phyloP scores from a whole-genome alignment of 2,113 vertebrate species.

The Paraplagusia blochii region DNA sequence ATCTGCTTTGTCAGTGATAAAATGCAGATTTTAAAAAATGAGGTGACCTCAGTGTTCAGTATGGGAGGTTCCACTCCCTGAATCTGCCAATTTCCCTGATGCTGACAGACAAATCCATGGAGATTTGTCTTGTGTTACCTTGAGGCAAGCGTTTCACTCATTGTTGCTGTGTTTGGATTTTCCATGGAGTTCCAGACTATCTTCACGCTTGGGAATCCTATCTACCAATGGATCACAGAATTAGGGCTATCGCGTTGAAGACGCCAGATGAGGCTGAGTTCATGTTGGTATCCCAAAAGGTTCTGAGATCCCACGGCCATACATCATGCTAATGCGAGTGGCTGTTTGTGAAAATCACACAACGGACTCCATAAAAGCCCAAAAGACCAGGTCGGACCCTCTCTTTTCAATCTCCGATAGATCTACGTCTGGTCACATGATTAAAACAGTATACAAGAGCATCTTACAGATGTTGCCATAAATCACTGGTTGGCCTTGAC shows the following conservation, averaged over 20 bases:
- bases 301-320: constrained; percentile 49
- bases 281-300: constrained; percentile 17
- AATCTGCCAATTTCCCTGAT: constrained; percentile 5
- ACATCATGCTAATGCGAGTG: constrained; percentile 42
- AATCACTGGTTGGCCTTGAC: constrained; percentile 78
- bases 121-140: constrained; percentile 28
- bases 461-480: constrained; percentile 80
- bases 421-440: constrained; percentile 43
- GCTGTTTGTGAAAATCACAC: constrained; percentile 51
- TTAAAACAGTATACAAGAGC: constrained; percentile 59
- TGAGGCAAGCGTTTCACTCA: constrained; percentile 5
- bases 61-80: constrained; percentile 28
- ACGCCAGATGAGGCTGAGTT: constrained; percentile 20
- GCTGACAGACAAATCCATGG: constrained; percentile 27
- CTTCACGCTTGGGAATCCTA: constrained; percentile 23
- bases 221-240: constrained; percentile 14
- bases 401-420: constrained; percentile 50
- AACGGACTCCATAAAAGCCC: constrained; percentile 49
- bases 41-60: constrained; percentile 9
- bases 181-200: constrained; percentile 20
- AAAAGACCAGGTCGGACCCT: constrained; percentile 45
- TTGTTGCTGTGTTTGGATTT: constrained; percentile 2
- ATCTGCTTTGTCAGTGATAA: constrained; percentile 28
- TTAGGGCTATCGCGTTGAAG: constrained; percentile 3
- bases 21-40: constrained; percentile 39